Base-by-base conservation (phyloP, 2,888 invertebrate genomes). In the Drosophila flavopinicola region DNA sequence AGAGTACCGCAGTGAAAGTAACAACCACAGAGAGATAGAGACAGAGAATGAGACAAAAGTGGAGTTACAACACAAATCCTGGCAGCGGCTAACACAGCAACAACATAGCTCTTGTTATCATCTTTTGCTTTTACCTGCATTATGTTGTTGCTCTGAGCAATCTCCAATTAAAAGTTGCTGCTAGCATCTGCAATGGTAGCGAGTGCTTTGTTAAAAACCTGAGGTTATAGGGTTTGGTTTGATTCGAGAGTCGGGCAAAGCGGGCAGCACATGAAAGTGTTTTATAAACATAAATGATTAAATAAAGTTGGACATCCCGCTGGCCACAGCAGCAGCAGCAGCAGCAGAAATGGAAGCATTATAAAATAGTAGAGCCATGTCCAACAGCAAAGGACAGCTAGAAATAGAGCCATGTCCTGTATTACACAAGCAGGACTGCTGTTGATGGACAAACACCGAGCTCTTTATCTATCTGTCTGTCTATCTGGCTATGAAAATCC, bases 101-200 rank as follows among this genome's bases (percentile, higher is more conserved):
- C n/a, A 42, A 6, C 13, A 30, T 17, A 39, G 48, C 51, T 49
- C 77, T 47, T 45, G 56, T 49, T 73, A 65, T 71, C 63, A 77
- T 77, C 61, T 74, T 84, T 70, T 68, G 53, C 74, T 71, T 85
- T 77, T 65, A 84, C 70, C 75, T 75, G 71, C 53, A 63, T 67
- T 63, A 49, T 56, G 38, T 49, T 69, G 47, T 41, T 54, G 37
- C 35, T 23, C 49, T 61, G 71, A 68, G 85, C 85, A 78, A 75
- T 84, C 85, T 77, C 77, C 84, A 84, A 84, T 84, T 84, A 84
- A 84, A 87, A 84, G 75, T 87, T 85, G 59, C 60, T 68, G 65
- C 56, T 45, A 47, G 54, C 66, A 66, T 45, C 60, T 57, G 39
- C 45, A 56, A 30, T 33, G 25, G 35, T 20, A 41, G 38, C 49